Percentiles rank a stretch among this genome's conserved stretches.
phyloP scores from a whole-genome alignment of 2,113 vertebrate species.

The Sebastes fasciatus region DNA sequence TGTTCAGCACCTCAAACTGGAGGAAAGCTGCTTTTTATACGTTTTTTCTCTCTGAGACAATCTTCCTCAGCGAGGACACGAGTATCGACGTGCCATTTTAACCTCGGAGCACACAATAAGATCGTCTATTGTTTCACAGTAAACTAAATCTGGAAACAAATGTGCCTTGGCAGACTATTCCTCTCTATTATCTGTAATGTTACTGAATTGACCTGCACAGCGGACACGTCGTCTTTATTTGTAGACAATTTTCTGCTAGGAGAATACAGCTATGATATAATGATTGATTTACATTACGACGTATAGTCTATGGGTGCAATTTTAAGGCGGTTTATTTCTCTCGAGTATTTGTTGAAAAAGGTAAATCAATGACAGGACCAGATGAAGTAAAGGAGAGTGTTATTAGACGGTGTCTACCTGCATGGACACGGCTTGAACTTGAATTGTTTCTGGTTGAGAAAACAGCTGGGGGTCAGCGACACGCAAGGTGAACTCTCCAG shows the following conservation, averaged over 20 bases:
- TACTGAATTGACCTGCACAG: background rate
- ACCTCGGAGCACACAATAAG: background rate
- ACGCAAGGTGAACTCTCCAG: constrained; percentile 88
- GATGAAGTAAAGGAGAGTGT: background rate
- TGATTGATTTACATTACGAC: background rate
- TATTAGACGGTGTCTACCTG: constrained; percentile 90
- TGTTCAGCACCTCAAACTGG: background rate
- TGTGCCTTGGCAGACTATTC: background rate
- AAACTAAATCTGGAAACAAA: constrained; percentile 4
- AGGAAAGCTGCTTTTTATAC: background rate
- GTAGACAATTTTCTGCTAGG: background rate
- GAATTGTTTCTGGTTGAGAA: constrained; percentile 85
- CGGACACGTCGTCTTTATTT: background rate
- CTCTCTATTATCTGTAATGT: background rate
- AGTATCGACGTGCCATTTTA: background rate
- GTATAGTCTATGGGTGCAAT: background rate
- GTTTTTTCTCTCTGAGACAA: constrained; percentile 2
- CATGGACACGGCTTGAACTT: constrained; percentile 88
- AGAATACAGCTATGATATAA: background rate
- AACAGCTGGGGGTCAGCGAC: constrained; percentile 86
- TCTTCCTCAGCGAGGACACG: background rate
- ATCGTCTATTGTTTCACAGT: background rate
- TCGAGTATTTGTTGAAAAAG: background rate
- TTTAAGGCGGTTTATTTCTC: background rate
- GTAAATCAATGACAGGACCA: background rate